Evolutionary conservation across 2,797 vertebrate genomes (phyloP), one percentile per base, ranked within the genome.

Genomic region (Echeneis naucrates): DNA sequence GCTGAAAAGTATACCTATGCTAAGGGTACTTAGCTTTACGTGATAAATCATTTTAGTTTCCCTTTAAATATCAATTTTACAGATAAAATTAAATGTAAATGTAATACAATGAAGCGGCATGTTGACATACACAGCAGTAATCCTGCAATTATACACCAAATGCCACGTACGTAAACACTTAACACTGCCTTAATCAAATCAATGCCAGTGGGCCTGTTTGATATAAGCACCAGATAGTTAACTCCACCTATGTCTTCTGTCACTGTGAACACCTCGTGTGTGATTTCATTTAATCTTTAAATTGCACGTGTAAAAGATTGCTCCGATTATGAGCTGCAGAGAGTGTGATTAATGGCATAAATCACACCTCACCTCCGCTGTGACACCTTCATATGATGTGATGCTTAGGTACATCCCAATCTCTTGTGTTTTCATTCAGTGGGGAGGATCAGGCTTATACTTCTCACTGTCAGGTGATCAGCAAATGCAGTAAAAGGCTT

Each of bases 301-400:
- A 30, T 68, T 47, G 11, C 8, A 37, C 16, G 37, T 59, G 66
- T 50, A 68, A 78, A 60, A 44, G 38, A 32, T 64, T 23, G 30
- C 64, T 54, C 58, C 69, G 3, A 59, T 2, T 77, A 69, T 56
- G 54, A 62, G 54, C 60, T 17, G 64, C 45, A 44, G 24, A 27
- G 57, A 37, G 55, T 58, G 53, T 52, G 68, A 75, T 23, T 52
- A 57, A 24, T 60, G 66, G 68, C 63, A 82, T 66, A 68, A 68
- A 76, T 87, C 72, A 58, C 56, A 55, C 50, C 9, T 10, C 68
- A 52, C 33, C 63, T 73, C 59, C 47, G 30, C 58, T 37, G 60
- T 67, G 48, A 75, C 76, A 75, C 76, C 67, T 78, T 14, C 56
- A 30, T 68, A 45, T 30, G 26, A 83, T 64, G 52, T 23, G 47